Evolutionary conservation across 2,888 invertebrate genomes (phyloP).

Genomic region (Diloba caeruleocephala): DNA sequence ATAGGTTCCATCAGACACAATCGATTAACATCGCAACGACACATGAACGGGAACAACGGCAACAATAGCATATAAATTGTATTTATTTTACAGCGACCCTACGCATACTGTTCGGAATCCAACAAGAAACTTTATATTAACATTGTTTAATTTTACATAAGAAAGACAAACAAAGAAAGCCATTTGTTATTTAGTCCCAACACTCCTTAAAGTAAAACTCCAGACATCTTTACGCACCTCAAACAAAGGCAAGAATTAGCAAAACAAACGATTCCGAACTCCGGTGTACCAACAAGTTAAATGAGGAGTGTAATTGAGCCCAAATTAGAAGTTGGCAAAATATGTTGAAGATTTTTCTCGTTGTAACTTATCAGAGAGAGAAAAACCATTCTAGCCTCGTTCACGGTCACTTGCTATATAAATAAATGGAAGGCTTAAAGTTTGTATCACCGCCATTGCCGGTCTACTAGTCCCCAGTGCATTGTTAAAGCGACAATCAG

Average conservation of each 20-base stretch:
- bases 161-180: constrained; percentile 6
- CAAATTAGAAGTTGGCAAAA: constrained; percentile 39
- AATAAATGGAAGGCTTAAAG: constrained; percentile 45
- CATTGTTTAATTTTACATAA: constrained; percentile 15
- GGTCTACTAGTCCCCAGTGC: constrained; percentile 65
- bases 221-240: constrained; percentile 5
- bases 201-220: constrained; percentile 2
- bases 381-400: constrained; percentile 24
- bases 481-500: constrained; percentile 75
- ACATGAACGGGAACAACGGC: constrained; percentile 34
- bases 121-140: constrained; percentile 8
- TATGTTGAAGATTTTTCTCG: constrained; percentile 22
- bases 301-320: constrained; percentile 29
- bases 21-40: constrained; percentile 50
- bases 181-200: background rate
- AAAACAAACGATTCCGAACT: constrained; percentile 23
- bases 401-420: constrained; percentile 47
- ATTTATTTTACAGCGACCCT: constrained; percentile 15
- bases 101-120: background rate
- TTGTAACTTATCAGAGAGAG: constrained; percentile 23
- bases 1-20: constrained; percentile 43
- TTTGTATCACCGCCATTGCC: constrained; percentile 48
- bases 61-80: constrained; percentile 13
- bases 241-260: constrained; percentile 16
- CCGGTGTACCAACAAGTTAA: constrained; percentile 19